phyloP scores from a whole-genome alignment of 2,113 vertebrate species.

The Mus pahari region DNA sequence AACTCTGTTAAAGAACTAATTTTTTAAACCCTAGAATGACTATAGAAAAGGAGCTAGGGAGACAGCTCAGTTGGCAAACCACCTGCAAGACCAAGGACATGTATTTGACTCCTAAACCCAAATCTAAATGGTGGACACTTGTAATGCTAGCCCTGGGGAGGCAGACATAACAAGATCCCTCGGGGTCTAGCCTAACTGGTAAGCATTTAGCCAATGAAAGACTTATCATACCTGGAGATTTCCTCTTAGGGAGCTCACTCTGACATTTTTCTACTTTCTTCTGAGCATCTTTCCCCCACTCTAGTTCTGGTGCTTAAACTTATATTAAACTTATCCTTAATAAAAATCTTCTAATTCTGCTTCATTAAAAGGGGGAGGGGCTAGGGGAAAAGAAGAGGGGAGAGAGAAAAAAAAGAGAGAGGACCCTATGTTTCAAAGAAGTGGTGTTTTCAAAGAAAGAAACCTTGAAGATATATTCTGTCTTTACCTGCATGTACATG shows the following conservation, averaged over 20 bases:
- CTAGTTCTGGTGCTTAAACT: neutral
- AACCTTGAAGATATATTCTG: too few species aligned
- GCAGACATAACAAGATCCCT: neutral
- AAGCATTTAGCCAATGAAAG: neutral
- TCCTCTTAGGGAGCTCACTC: neutral
- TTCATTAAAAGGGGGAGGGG: neutral
- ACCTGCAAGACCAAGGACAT: neutral
- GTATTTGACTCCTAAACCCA: neutral
- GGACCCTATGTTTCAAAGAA: neutral
- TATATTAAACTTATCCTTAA: neutral
- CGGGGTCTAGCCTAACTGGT: neutral
- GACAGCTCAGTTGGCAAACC: neutral
- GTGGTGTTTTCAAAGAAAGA: neutral
- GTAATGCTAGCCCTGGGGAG: neutral
- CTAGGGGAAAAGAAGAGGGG: neutral
- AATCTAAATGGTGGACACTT: neutral
- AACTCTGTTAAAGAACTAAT: neutral
- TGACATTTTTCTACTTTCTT: neutral
- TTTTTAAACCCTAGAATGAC: slow-evolving; percentile 36
- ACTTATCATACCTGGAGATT: neutral
- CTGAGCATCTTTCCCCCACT: neutral
- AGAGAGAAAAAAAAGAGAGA: neutral
- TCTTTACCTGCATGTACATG: neutral
- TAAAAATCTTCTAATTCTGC: neutral
- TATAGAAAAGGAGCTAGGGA: neutral